phyloP scores from a whole-genome alignment of 2,113 vertebrate genomes.

The Zapornia atra region DNA sequence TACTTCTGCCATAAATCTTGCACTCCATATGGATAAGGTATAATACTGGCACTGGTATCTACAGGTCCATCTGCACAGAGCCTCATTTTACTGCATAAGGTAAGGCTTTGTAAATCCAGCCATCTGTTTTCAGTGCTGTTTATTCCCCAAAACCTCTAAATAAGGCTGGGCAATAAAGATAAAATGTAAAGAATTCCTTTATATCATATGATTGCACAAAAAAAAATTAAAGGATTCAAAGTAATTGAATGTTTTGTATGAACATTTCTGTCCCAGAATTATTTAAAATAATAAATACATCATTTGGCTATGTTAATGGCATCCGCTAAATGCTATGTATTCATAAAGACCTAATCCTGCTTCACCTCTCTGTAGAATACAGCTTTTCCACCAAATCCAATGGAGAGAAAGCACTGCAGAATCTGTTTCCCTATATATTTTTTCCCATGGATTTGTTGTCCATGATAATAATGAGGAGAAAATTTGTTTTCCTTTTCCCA shows the following conservation, averaged over 20 bases:
- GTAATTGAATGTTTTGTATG: not conserved
- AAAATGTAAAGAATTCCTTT: not conserved
- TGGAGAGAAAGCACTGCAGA: not conserved
- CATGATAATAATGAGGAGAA: not conserved
- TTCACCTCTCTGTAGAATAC: not conserved
- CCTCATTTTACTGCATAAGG: slow-evolving; percentile 50
- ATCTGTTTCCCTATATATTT: not conserved
- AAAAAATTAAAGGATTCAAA: not conserved
- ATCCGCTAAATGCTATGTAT: not conserved
- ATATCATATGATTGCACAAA: not conserved
- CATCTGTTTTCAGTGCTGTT: slow-evolving; percentile 65
- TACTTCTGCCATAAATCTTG: slow-evolving; percentile 59
- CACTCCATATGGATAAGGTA: slow-evolving; percentile 70
- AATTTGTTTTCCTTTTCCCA: not conserved
- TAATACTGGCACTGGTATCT: slow-evolving; percentile 62
- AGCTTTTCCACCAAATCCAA: not conserved
- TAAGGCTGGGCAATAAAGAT: slow-evolving; percentile 25
- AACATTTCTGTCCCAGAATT: not conserved
- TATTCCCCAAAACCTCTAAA: slow-evolving; percentile 23
- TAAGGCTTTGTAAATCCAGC: slow-evolving; percentile 66
- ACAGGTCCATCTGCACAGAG: slow-evolving; percentile 72
- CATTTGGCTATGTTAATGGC: not conserved
- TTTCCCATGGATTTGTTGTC: not conserved
- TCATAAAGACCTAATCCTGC: not conserved
- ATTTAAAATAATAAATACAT: not conserved